Evolutionary conservation across 2,113 vertebrate species (phyloP).

Genomic region (Malaclemys terrapin): DNA sequence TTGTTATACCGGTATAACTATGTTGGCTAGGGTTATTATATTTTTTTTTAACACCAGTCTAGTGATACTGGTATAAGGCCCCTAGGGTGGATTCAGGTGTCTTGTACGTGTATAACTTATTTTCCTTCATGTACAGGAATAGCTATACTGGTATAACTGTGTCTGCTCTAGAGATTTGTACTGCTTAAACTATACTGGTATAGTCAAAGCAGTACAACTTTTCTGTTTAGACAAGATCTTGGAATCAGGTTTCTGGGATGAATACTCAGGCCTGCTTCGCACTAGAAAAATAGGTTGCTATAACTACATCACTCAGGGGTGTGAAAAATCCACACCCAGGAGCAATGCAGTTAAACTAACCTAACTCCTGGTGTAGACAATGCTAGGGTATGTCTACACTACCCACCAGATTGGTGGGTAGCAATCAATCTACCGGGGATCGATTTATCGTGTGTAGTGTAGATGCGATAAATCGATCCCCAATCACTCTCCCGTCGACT

Average conservation of each 20-base stretch:
- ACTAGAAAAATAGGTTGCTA: not conserved
- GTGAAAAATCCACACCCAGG: not conserved
- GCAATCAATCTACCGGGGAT: too few relatives aligned
- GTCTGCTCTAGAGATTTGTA: not conserved
- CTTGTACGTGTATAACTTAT: not conserved
- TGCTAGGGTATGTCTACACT: not conserved
- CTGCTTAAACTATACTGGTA: not conserved
- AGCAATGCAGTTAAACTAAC: not conserved
- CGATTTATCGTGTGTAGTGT: too few relatives aligned
- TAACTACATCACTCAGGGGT: not conserved
- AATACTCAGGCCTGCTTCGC: not conserved
- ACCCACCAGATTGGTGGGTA: too few relatives aligned
- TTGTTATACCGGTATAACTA: not conserved
- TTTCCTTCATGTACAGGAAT: not conserved
- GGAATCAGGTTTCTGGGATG: not conserved
- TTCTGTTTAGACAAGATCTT: not conserved
- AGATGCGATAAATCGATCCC: too few relatives aligned
- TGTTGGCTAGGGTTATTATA: not conserved
- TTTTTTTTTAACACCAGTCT: not conserved
- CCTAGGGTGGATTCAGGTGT: fast-evolving
- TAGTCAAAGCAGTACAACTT: not conserved
- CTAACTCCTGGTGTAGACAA: not conserved
- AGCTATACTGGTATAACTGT: not conserved
- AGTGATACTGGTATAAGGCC: not conserved
- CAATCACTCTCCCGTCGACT: too few relatives aligned